These are phyloP conservation scores for Portevinia maculata DNA, from an alignment of 2,888 invertebrate genomes.

Conservation along the genomic window DNA sequence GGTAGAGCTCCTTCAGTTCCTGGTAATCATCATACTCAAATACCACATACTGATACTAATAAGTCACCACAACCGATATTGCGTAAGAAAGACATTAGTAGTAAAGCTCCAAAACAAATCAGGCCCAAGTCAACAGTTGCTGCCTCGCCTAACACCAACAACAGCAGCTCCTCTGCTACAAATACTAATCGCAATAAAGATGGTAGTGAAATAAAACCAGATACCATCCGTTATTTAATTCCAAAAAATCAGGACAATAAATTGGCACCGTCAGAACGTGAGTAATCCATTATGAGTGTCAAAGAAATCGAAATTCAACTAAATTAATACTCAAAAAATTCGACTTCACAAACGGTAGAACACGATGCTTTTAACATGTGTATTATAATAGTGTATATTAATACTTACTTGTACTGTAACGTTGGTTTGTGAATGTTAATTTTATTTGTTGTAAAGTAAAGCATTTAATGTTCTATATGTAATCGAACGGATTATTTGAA, in stretches of 20 bases:
- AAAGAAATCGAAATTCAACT: slow-evolving; percentile 35
- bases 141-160: slow-evolving; percentile 68
- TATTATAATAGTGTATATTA: slow-evolving; percentile 15
- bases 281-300: slow-evolving; percentile 76
- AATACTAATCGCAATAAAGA: slow-evolving; percentile 43
- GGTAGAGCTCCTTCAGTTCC: slow-evolving; percentile 81
- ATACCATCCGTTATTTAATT: slow-evolving; percentile 79
- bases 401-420: slow-evolving; percentile 14
- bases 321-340: slow-evolving; percentile 19
- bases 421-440: slow-evolving; percentile 23
- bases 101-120: slow-evolving; percentile 77
- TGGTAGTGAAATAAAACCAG: slow-evolving; percentile 50
- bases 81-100: slow-evolving; percentile 80
- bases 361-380: slow-evolving; percentile 35
- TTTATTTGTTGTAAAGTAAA: slow-evolving; percentile 32
- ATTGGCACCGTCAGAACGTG: slow-evolving; percentile 83
- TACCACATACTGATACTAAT: slow-evolving; percentile 78
- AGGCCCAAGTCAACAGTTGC: slow-evolving; percentile 78
- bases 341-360: slow-evolving; percentile 31
- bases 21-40: slow-evolving; percentile 80
- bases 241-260: slow-evolving; percentile 82
- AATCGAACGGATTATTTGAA: slow-evolving; percentile 11
- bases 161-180: slow-evolving; percentile 45
- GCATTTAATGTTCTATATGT: slow-evolving; percentile 30
- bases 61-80: slow-evolving; percentile 79